Percentiles rank a stretch among this genome's conserved stretches.
These are phyloP conservation scores for Penaeus indicus DNA, from an alignment of 1,140 invertebrate genomes.

Conservation along the genomic window DNA sequence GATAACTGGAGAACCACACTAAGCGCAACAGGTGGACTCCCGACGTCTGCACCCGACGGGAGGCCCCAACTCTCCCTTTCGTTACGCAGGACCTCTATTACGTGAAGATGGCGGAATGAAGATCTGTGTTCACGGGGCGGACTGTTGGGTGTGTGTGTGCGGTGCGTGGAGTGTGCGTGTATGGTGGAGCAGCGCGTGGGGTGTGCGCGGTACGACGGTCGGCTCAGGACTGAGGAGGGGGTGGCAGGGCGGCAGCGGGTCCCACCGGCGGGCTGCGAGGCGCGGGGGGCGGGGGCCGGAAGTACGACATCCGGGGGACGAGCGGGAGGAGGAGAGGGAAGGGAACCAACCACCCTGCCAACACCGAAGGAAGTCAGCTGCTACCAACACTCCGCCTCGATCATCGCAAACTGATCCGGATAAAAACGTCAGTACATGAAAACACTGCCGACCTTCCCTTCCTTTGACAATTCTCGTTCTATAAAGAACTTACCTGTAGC, in stretches of 20 bases:
- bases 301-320: conserved; percentile 55
- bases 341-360: conserved; percentile 16
- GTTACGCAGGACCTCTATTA: background rate
- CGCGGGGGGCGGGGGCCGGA: conserved; percentile 47
- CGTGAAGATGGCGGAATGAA: background rate
- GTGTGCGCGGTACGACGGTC: conserved; percentile 48
- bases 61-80: background rate
- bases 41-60: conserved; percentile 6
- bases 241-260: conserved; percentile 40
- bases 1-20: conserved; percentile 36
- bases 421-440: background rate
- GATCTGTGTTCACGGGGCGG: background rate
- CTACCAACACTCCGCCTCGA: conserved; percentile 34
- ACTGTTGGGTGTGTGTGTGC: conserved; percentile 19
- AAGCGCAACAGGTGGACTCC: conserved; percentile 33
- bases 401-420: conserved; percentile 18
- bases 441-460: too few relatives aligned
- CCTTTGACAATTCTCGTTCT: too few relatives aligned
- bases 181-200: conserved; percentile 26
- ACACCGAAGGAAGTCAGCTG: conserved; percentile 2
- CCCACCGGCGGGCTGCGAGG: conserved; percentile 50
- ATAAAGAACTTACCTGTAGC: too few relatives aligned
- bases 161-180: conserved; percentile 13
- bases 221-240: conserved; percentile 58
- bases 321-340: conserved; percentile 7